Evolutionary conservation across 2,113 vertebrate genomes (phyloP).

Genomic region (Urocolius indicus): DNA sequence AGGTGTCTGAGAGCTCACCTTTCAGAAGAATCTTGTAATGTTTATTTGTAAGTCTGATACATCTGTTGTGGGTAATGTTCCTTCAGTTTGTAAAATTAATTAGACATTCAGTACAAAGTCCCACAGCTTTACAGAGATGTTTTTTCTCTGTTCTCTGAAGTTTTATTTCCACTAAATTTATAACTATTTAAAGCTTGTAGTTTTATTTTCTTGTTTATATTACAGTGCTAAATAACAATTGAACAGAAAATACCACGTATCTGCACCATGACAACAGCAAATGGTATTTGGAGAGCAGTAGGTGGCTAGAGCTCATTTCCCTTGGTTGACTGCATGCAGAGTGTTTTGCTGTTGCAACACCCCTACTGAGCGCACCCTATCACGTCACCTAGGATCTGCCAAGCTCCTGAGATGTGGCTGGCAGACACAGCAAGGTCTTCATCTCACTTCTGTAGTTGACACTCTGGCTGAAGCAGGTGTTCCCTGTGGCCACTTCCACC

Average conservation of each 20-base stretch:
- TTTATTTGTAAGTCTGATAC: neutral
- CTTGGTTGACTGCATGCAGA: neutral
- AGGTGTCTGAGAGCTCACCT: neutral
- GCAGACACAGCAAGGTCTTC: neutral
- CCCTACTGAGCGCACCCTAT: neutral
- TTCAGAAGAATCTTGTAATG: neutral
- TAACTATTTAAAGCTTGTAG: neutral
- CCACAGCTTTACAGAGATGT: neutral
- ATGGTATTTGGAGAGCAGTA: no score
- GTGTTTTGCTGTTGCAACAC: neutral
- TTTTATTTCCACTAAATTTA: neutral
- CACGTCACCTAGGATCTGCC: rapidly evolving
- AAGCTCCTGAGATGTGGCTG: neutral
- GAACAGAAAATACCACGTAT: neutral
- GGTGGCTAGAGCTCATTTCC: neutral
- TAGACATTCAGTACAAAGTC: neutral
- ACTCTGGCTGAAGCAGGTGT: neutral
- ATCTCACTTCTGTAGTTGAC: rapidly evolving
- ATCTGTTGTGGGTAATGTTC: neutral
- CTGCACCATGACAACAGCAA: neutral
- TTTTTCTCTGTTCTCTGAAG: neutral
- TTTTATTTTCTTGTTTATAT: neutral
- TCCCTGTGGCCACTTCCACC: neutral
- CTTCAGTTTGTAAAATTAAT: neutral
- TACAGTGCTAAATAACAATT: neutral